Conservation (phyloP, 2,888 invertebrate genomes). For the Nephrotoma appendiculata region DNA sequence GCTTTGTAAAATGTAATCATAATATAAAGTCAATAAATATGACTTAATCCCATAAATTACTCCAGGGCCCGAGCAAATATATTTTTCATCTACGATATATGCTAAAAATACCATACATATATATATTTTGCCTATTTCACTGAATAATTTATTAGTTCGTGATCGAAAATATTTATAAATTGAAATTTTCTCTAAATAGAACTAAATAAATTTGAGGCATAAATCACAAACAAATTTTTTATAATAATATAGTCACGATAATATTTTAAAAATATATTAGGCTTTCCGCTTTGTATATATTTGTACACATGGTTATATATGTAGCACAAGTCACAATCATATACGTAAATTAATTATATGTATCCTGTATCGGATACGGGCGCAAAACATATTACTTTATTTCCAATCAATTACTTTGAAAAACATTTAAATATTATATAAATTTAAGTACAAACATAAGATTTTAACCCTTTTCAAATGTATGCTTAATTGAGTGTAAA, state of each 20-base stretch:
- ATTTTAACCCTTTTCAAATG: neutral
- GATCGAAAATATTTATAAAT: neutral
- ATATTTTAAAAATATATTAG: neutral
- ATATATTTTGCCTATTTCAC: neutral
- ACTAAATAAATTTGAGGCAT: neutral
- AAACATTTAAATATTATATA: neutral
- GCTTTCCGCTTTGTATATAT: neutral
- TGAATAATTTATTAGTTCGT: neutral
- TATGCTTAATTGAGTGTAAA: neutral
- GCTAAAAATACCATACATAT: neutral
- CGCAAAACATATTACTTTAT: neutral
- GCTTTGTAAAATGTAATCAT: no score
- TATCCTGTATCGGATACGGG: neutral
- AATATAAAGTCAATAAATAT: neutral
- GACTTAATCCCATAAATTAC: neutral
- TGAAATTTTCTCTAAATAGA: neutral
- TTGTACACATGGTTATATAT: neutral
- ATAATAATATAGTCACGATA: neutral
- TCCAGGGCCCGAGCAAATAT: neutral
- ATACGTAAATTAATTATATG: neutral
- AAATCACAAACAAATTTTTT: neutral
- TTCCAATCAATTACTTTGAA: neutral
- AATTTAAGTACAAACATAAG: neutral
- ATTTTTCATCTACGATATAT: neutral
- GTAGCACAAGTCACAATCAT: neutral